Evolutionary conservation across 2,797 vertebrate species (phyloP), one percentile per base, ranked within the genome.

Genomic region (Myotis planiceps): DNA sequence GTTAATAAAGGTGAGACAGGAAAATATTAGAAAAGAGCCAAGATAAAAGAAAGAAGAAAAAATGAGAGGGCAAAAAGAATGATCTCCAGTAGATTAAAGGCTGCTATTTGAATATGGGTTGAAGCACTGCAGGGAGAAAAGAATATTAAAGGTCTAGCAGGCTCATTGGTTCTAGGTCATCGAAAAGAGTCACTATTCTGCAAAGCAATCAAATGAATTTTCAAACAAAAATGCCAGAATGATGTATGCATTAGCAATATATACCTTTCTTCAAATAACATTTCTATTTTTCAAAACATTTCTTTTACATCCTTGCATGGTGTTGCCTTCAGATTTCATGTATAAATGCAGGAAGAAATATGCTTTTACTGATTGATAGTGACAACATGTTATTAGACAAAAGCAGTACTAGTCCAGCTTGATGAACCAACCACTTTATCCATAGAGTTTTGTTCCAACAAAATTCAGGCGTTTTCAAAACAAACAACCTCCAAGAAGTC

Each of bases 381-480:
- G 69, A 58, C 79, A 92, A 10, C 37, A 66, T 75, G 39, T 25
- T 60, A 25, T 49, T 25, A 85, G 27, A 51, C 23, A 80, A 55
- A 66, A 51, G 15, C 0, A 84, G 23, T 21, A 69, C 51, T 49
- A 72, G 37, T 45, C 34, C 34, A 89, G 39, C 15, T 39, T 37
- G 37, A 87, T 53, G 42, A 91, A 55, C 18, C 8, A 47, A 71
- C 12, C 25, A 29, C 21, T 13, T 76, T 51, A 55, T 60, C 37
- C 42, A 51, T 5, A 58, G n/a, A 78, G 25, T 65, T 65, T 71
- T 42, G n/a, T 27, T 47, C 74, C 55, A 71, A 65, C 9, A 90
- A 92, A 78, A 96, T 55, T 51, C 53, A 85, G 39, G 5, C 29
- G 18, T 88, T 95, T 71, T 76, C 9, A 68, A 89, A 92, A 87